These are phyloP conservation scores for Patagioenas fasciata DNA, from an alignment of 2,113 vertebrate genomes.

Conservation along the genomic window DNA sequence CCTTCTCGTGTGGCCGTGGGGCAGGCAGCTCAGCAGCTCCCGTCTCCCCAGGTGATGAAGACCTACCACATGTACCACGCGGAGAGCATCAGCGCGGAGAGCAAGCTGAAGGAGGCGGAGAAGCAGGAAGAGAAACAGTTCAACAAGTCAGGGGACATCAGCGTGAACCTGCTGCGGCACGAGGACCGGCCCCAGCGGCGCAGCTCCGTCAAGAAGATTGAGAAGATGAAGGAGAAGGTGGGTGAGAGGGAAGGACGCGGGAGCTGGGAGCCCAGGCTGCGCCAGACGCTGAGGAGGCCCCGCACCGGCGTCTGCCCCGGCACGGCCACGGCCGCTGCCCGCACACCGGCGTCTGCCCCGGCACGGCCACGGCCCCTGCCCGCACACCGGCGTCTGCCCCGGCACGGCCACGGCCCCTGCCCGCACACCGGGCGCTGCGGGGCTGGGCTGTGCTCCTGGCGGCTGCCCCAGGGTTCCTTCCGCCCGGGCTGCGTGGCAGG, in stretches of 20 bases:
- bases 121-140: conserved; percentile 98
- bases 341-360: too few relatives aligned
- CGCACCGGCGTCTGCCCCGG: too few relatives aligned
- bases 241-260: not conserved
- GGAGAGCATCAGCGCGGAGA: conserved; percentile 93
- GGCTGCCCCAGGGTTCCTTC: not conserved
- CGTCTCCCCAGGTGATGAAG: conserved; percentile 91
- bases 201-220: conserved; percentile 95
- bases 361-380: too few relatives aligned
- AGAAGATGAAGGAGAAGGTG: conserved; percentile 89
- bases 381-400: too few relatives aligned
- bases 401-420: too few relatives aligned
- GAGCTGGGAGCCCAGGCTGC: not conserved
- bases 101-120: conserved; percentile 96
- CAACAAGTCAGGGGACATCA: conserved; percentile 89
- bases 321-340: too few relatives aligned
- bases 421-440: too few relatives aligned
- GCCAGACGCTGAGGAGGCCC: too few relatives aligned
- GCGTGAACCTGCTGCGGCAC: conserved; percentile 85
- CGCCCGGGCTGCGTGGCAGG: not conserved
- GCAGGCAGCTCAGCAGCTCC: not conserved
- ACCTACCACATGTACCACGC: conserved; percentile 99
- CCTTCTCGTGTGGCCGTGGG: fast-evolving
- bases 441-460: too few relatives aligned
- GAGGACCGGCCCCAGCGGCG: conserved; percentile 93